A percentile compares a stretch with the other conserved stretches of the same genome.
Conservation (phyloP, 2,113 vertebrate genomes). For the Onychostruthus taczanowskii region DNA sequence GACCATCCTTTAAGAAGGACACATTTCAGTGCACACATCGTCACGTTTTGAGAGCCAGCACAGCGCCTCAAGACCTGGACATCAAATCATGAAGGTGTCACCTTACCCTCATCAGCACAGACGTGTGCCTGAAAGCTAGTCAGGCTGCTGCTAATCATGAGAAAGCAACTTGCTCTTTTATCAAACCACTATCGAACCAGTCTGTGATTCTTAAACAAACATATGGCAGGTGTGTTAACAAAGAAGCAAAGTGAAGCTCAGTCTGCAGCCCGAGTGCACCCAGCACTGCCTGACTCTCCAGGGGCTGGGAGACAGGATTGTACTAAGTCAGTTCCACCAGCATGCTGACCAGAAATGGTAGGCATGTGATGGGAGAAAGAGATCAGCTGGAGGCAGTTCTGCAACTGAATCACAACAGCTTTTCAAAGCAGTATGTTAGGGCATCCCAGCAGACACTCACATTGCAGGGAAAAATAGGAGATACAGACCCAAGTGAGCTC, state of each 20-base stretch:
- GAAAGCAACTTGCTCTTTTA: neutral
- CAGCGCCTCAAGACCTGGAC: neutral
- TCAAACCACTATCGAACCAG: neutral
- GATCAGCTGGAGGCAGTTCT: neutral
- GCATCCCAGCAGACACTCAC: neutral
- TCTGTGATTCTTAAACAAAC: neutral
- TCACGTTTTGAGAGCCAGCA: neutral
- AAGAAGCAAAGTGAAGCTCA: neutral
- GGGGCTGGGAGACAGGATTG: neutral
- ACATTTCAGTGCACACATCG: neutral
- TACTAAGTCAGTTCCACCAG: neutral
- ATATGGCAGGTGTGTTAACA: neutral
- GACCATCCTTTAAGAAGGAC: neutral
- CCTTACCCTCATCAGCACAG: neutral
- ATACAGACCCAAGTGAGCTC: fast-evolving
- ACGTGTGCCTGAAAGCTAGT: neutral
- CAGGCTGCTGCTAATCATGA: neutral
- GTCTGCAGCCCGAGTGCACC: neutral
- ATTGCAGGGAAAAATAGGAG: neutral
- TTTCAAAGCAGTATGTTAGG: neutral
- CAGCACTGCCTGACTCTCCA: neutral
- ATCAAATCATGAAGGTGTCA: neutral
- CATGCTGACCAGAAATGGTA: neutral
- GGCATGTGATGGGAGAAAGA: fast-evolving
- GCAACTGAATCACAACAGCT: neutral